A percentile compares a stretch with the other conserved stretches of the same genome.
These are phyloP conservation scores for Autographa gamma DNA, from an alignment of 2,888 invertebrate species.

Conservation along the genomic window DNA sequence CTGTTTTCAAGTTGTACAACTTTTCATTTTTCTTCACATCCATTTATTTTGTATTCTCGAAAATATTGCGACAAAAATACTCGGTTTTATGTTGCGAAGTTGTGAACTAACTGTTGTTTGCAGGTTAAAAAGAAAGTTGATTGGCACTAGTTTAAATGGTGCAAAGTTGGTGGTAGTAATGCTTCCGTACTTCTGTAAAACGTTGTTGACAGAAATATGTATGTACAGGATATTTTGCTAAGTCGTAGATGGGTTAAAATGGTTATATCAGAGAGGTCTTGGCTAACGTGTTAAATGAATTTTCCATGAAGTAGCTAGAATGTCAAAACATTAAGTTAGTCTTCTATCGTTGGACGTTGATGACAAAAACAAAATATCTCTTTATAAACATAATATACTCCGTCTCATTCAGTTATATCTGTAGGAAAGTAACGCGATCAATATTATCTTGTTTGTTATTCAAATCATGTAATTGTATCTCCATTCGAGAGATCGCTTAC, in stretches of 20 bases:
- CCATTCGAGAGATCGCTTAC: constrained; percentile 52
- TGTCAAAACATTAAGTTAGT: background rate
- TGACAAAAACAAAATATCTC: background rate
- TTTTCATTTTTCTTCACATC: constrained; percentile 49
- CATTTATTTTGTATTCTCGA: constrained; percentile 45
- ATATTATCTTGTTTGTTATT: constrained; percentile 51
- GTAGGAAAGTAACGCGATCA: constrained; percentile 34
- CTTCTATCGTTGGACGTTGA: background rate
- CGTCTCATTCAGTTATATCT: background rate
- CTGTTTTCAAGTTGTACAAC: constrained; percentile 43
- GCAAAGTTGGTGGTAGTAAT: constrained; percentile 34
- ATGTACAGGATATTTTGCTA: background rate
- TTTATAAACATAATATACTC: background rate
- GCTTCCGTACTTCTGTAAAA: constrained; percentile 18
- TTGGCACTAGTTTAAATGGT: constrained; percentile 51
- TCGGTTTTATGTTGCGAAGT: constrained; percentile 43
- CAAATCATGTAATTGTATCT: constrained; percentile 54
- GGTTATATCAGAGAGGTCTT: background rate
- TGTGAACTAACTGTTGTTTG: constrained; percentile 48
- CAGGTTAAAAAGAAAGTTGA: constrained; percentile 53
- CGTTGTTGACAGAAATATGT: constrained; percentile 13
- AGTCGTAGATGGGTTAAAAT: too few species aligned
- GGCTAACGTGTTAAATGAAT: too few species aligned
- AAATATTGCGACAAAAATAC: constrained; percentile 45
- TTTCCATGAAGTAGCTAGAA: too few species aligned